phyloP scores from a whole-genome alignment of 2,888 invertebrate species.

The Melangyna quadrimaculata region DNA sequence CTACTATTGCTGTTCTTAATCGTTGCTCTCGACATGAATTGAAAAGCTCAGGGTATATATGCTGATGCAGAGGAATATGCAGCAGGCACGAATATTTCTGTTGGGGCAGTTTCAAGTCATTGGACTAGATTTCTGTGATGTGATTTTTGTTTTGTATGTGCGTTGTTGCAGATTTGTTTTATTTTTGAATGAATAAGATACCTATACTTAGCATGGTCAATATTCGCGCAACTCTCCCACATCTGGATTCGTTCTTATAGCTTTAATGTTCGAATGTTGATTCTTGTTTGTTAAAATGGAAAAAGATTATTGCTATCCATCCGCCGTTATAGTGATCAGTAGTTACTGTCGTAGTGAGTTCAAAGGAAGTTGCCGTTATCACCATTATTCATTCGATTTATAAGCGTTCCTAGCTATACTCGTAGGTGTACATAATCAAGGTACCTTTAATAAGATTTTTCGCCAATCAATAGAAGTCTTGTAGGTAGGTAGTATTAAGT shows the following conservation, averaged over 20 bases:
- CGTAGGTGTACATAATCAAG: too few relatives aligned
- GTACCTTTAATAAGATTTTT: too few relatives aligned
- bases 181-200: slow-evolving; percentile 1
- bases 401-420: too few relatives aligned
- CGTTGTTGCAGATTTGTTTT: slow-evolving; percentile 1
- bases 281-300: slow-evolving; percentile 2
- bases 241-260: slow-evolving; percentile 17
- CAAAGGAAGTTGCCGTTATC: neutral
- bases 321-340: neutral
- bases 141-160: neutral
- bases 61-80: slow-evolving; percentile 43
- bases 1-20: slow-evolving; percentile 56
- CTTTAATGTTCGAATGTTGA: slow-evolving; percentile 9
- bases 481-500: too few relatives aligned
- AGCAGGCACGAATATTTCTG: slow-evolving; percentile 21
- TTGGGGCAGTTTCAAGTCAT: slow-evolving; percentile 52
- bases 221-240: neutral
- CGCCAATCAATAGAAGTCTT: too few relatives aligned
- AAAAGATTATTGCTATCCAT: slow-evolving; percentile 23
- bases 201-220: slow-evolving; percentile 16
- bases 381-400: too few relatives aligned
- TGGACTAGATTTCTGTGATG: slow-evolving; percentile 59
- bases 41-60: slow-evolving; percentile 35
- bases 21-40: slow-evolving; percentile 66
- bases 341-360: neutral